phyloP scores from a whole-genome alignment of 2,113 vertebrate genomes.

The Myotis yumanensis region DNA sequence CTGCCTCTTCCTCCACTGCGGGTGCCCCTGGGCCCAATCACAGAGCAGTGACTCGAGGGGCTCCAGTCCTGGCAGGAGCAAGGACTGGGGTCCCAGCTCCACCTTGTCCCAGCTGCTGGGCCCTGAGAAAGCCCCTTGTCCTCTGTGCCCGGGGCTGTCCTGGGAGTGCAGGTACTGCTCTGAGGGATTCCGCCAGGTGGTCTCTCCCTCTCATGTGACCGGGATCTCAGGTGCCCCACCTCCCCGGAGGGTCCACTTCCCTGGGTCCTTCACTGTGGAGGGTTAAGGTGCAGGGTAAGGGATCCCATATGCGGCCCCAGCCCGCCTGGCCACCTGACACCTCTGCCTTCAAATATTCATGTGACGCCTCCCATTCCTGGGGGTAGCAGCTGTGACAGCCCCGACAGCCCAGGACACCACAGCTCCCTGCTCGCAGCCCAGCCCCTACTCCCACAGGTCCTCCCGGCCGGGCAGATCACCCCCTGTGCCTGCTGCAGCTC shows the following conservation, averaged over 20 bases:
- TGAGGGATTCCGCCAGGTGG: too few species aligned
- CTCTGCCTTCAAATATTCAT: conserved; percentile 67
- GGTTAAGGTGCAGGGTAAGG: background rate
- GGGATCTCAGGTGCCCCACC: background rate
- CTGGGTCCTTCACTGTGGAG: background rate
- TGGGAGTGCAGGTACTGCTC: fast-evolving
- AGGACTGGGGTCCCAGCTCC: too few species aligned
- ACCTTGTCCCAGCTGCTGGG: fast-evolving
- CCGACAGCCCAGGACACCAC: fast-evolving
- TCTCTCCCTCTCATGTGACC: background rate
- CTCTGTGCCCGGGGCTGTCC: background rate
- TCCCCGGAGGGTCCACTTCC: background rate
- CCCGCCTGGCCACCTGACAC: conserved; percentile 62
- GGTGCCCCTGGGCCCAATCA: background rate
- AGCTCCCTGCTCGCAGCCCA: background rate
- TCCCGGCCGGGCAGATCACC: background rate
- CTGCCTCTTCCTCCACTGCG: background rate
- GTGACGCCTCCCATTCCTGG: background rate
- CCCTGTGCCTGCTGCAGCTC: background rate
- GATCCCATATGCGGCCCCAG: conserved; percentile 33
- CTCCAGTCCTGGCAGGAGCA: background rate
- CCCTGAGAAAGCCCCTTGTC: background rate
- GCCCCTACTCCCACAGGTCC: background rate
- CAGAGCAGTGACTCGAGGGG: background rate
- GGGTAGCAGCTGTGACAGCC: background rate